Percentiles rank a stretch among this genome's conserved stretches.
phyloP scores from a whole-genome alignment of 2,888 invertebrate genomes.

The Pherbina coryleti region DNA sequence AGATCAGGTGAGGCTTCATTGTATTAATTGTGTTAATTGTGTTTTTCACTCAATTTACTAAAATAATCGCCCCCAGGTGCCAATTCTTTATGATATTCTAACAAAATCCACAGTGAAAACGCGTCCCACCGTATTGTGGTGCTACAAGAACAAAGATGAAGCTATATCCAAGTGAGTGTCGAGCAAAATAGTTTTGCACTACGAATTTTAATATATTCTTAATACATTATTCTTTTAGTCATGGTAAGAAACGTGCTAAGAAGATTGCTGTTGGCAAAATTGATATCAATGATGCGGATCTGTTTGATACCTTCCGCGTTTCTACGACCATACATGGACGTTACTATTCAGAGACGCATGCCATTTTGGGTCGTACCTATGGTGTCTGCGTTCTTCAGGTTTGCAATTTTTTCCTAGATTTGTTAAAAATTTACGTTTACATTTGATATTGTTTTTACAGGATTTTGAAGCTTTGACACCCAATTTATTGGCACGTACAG shows the following conservation, averaged over 20 bases:
- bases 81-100: conserved; percentile 97
- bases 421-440: not conserved
- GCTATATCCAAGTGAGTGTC: conserved; percentile 82
- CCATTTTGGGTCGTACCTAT: conserved; percentile 97
- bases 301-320: conserved; percentile 95
- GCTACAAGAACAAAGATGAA: conserved; percentile 94
- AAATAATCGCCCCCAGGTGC: too few relatives aligned
- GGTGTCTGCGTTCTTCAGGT: conserved; percentile 92
- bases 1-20: conserved; percentile 81
- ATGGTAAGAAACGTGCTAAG: conserved; percentile 93
- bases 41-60: conserved; percentile 36
- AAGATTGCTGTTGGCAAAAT: conserved; percentile 91
- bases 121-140: conserved; percentile 96
- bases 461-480: conserved; percentile 99
- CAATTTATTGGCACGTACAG: conserved; percentile 93
- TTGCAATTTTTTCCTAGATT: not conserved
- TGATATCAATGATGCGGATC: conserved; percentile 93
- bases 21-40: not conserved
- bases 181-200: not conserved
- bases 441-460: conserved; percentile 55
- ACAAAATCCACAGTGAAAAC: conserved; percentile 94
- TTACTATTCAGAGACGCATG: conserved; percentile 97
- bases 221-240: conserved; percentile 71
- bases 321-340: conserved; percentile 97
- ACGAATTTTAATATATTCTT: not conserved